Conservation (phyloP, 2,797 vertebrate species). For the Alca torda region DNA sequence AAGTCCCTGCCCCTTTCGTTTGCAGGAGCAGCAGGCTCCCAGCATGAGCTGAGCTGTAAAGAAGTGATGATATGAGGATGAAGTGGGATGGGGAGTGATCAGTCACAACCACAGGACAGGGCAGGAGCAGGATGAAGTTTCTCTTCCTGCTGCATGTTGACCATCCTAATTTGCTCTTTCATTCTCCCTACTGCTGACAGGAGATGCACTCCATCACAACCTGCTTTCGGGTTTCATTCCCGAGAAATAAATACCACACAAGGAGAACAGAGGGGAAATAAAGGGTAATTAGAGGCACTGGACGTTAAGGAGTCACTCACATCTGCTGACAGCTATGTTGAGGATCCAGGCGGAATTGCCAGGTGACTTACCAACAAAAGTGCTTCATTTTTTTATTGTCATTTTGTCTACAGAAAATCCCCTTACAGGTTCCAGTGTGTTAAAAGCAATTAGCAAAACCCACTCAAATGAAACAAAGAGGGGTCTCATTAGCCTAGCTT, state of each 20-base stretch:
- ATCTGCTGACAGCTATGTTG: not conserved
- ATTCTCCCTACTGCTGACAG: not conserved
- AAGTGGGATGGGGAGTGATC: not conserved
- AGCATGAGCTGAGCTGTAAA: not conserved
- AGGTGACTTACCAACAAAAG: slow-evolving; percentile 46
- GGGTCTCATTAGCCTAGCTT: slow-evolving; percentile 20
- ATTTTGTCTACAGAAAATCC: slow-evolving; percentile 20
- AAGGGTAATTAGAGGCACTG: slow-evolving; percentile 6
- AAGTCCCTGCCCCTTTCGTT: not conserved
- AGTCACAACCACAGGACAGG: not conserved
- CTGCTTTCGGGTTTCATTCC: not conserved
- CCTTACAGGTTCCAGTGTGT: slow-evolving; percentile 29
- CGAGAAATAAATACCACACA: not conserved
- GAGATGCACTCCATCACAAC: not conserved
- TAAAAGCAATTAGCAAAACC: slow-evolving; percentile 59
- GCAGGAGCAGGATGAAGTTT: not conserved
- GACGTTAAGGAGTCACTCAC: not conserved
- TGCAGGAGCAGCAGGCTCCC: not conserved
- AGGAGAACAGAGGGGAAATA: slow-evolving; percentile 15
- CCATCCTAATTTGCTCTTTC: not conserved
- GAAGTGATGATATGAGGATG: not conserved
- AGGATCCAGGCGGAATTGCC: slow-evolving; percentile 19
- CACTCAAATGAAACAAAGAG: slow-evolving; percentile 43
- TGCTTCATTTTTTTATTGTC: not conserved
- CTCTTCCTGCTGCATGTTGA: not conserved